Base-by-base conservation (phyloP, 2,113 vertebrate genomes). In the Propithecus coquereli region DNA sequence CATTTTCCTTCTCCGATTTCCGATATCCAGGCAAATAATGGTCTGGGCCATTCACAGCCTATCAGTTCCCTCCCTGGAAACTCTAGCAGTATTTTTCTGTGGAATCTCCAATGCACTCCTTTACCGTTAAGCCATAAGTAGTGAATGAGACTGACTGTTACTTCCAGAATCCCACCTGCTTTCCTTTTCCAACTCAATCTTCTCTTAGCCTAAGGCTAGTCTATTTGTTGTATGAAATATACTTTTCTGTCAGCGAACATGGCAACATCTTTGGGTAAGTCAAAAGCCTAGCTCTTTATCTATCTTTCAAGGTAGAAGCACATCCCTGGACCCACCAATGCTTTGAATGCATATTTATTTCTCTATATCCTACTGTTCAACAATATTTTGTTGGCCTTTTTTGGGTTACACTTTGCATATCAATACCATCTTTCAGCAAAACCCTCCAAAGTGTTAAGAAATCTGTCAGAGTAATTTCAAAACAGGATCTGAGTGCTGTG, bases 141-240 rank as follows among this genome's bases (percentile, higher is more conserved):
- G 34, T 92, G 66, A 81, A 87, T n/a, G 50, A 89, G 30, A 82
- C 32, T 22, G 4, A 47, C 34, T 68, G 66, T 27, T 85, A 43
- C 8, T 63, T 95, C 47, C 57, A 90, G 37, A 89, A 76, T 91
- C 54, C 32, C 74, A 73, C 61, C 68, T 76, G 50, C 14, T 66
- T 76, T 95, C 40, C 85, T 76, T 91, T 96, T 97, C 88, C 77
- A 96, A 71, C 34, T 93, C 76, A 88, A 45, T 92, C 52, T 95
- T 74, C 47, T 87, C 77, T 80, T 84, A 76, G 84, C 76, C 90
- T 63, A 92, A 90, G 52, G 92, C 92, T 63, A 57, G 40, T 27
- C 54, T 91, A 70, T 63, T 97, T 95, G 95, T 81, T 82, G 57
- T 47, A 68, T 80, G 45, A 94, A 94, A 93, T 83, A 92, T 6